Base-by-base conservation (phyloP, 2,797 vertebrate species). In the Sebastes elongatus region DNA sequence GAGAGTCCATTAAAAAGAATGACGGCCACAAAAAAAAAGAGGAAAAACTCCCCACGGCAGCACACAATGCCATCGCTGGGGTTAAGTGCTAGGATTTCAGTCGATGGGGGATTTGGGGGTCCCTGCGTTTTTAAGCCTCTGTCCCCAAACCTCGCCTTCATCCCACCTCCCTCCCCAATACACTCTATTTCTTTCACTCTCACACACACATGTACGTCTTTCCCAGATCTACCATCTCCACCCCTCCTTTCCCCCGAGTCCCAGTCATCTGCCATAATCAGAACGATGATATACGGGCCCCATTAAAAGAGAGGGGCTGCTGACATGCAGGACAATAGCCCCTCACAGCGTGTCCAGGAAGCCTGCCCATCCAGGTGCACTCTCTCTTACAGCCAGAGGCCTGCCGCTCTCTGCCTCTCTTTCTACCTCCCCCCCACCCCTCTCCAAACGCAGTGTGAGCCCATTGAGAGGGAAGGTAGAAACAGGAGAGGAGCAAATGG, bases 61-160 rank as follows among this genome's bases (percentile, higher is more conserved):
- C 85, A 89, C 91, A 96, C 93, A 96, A 95, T 95, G 93, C 93
- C 89, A 91, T 94, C 92, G 95, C 92, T 83, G 88, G 95, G 95
- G 95, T 96, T 96, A 96, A 96, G 95, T 96, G 96, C 95, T 96
- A 94, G 94, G 95, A 95, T 96, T 96, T 96, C 96, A 96, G 85
- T 94, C 89, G 75, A 90, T 88, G 94, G 95, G 95, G 95, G 94
- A 94, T 94, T 94, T 78, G 79, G 86, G 94, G 94, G 92, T 94
- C 92, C 92, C 85, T 90, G 76, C 72, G 72, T 95, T 95, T 96
- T 94, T 95, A 93, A 90, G 93, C 94, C 92, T 88, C 90, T 91
- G 88, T 93, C 87, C 91, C 93, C 86, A 89, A 91, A 94, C 89
- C 91, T 92, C 76, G 62, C 80, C 84, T 91, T 89, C 88, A 81